These are phyloP conservation scores for Onychostruthus taczanowskii DNA, from an alignment of 2,113 vertebrate genomes.

Conservation along the genomic window DNA sequence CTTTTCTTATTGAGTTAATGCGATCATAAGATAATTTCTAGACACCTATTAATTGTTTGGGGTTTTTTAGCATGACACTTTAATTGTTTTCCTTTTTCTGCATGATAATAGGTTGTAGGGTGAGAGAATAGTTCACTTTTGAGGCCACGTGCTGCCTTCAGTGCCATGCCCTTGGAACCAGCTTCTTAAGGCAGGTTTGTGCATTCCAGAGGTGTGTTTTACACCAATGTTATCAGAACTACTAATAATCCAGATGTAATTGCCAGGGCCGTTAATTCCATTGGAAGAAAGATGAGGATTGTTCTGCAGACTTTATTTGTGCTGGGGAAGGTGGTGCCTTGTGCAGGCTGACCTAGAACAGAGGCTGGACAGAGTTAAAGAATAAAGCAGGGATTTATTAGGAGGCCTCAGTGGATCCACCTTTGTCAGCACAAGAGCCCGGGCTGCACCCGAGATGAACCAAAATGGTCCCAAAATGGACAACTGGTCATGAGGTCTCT, in stretches of 20 bases:
- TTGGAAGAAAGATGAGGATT: background rate
- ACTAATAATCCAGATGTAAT: background rate
- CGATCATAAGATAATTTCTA: background rate
- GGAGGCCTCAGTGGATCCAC: background rate
- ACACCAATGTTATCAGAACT: background rate
- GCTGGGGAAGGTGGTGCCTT: background rate
- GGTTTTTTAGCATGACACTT: fast-evolving
- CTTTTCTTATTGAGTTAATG: background rate
- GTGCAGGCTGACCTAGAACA: background rate
- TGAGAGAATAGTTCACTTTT: background rate
- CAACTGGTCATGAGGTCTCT: fast-evolving
- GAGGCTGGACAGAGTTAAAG: background rate
- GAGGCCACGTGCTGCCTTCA: fast-evolving
- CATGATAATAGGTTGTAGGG: fast-evolving
- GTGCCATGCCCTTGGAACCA: background rate
- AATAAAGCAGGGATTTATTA: background rate
- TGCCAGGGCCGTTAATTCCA: background rate
- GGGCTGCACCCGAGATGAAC: background rate
- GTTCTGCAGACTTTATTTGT: background rate
- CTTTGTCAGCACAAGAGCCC: background rate
- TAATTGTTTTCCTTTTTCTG: background rate
- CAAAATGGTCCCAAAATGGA: background rate
- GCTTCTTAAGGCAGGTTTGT: background rate
- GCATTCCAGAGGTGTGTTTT: background rate
- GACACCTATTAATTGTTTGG: background rate